Evolutionary conservation across 2,113 vertebrate genomes (phyloP).

Genomic region (Pseudopipra pipra): DNA sequence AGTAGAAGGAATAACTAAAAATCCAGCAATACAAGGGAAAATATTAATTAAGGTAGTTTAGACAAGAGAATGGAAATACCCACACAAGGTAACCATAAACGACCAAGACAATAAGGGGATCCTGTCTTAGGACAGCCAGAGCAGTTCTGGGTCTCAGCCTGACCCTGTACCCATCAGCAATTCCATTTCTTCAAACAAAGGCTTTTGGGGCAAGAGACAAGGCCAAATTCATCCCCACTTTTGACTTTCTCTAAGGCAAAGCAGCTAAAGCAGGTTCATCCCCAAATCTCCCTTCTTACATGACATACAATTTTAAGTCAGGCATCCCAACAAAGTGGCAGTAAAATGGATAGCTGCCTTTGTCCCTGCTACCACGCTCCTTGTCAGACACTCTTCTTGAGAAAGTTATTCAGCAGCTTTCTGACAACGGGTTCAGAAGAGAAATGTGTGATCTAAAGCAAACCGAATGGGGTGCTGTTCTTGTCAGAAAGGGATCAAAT

Average conservation of each 20-base stretch:
- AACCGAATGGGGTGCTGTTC: constrained; percentile 28
- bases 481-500: constrained; percentile 45
- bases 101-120: neutral
- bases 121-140: neutral
- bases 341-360: neutral
- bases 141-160: neutral
- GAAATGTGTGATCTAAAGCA: constrained; percentile 47
- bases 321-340: neutral
- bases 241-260: neutral
- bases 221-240: neutral
- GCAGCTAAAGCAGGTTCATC: neutral
- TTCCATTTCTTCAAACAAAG: neutral
- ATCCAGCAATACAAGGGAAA: neutral
- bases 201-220: neutral
- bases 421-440: neutral
- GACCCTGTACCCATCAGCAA: neutral
- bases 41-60: neutral
- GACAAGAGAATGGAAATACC: neutral
- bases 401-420: constrained; percentile 57
- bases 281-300: neutral
- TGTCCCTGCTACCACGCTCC: neutral
- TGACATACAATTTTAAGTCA: neutral
- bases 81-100: fast-evolving
- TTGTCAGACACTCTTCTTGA: neutral
- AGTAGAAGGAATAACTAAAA: neutral